Conservation (phyloP, 2,113 vertebrate genomes). For the Aramus guarauna region DNA sequence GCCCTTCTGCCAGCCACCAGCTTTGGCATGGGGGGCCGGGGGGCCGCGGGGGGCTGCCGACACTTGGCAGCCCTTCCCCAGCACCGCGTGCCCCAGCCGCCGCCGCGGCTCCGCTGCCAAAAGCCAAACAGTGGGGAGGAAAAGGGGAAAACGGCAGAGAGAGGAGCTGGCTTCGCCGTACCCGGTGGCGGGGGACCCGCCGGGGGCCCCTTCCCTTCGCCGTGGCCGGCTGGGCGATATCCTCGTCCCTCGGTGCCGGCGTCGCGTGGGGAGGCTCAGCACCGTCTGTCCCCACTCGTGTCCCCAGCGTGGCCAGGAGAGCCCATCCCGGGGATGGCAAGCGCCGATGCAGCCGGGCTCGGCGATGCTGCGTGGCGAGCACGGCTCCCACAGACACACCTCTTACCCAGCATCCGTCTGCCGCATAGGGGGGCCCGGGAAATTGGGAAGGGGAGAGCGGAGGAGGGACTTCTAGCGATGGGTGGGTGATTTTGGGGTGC, state of each 20-base stretch:
- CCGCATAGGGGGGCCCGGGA: conserved; percentile 3
- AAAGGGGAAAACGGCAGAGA: not conserved
- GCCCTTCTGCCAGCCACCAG: conserved; percentile 70
- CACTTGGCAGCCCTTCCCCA: conserved; percentile 35
- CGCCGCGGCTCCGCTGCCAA: conserved; percentile 1
- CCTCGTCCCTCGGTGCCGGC: rapidly evolving
- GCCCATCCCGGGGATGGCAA: not conserved
- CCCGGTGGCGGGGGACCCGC: not conserved
- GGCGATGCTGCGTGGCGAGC: conserved; percentile 1
- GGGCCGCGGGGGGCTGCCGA: not conserved
- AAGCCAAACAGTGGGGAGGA: not conserved
- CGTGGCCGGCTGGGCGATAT: not conserved
- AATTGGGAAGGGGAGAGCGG: conserved; percentile 30
- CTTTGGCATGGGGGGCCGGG: conserved; percentile 47
- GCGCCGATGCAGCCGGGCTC: not conserved
- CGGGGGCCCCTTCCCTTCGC: not conserved
- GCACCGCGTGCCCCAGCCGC: not conserved
- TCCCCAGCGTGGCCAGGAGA: not conserved
- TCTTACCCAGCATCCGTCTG: conserved; percentile 66
- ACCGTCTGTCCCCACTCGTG: not conserved
- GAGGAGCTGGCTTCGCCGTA: not conserved
- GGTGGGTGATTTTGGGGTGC: conserved; percentile 20
- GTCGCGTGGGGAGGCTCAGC: rapidly evolving
- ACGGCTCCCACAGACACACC: conserved; percentile 51
- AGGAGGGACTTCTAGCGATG: not conserved